Conservation (phyloP, 1,140 invertebrate genomes). For the Brachionus angularis region DNA sequence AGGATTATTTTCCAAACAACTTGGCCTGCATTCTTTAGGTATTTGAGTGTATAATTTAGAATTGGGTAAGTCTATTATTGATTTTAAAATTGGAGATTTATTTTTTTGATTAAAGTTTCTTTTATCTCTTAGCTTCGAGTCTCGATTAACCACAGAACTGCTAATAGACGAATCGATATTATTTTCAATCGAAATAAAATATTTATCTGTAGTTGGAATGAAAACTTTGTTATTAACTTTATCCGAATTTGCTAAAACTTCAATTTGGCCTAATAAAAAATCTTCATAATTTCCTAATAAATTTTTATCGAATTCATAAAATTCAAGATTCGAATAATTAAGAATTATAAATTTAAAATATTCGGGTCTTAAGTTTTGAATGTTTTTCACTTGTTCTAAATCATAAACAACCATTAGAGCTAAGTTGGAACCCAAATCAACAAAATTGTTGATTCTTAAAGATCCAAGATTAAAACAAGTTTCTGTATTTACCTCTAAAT, state of each 20-base stretch:
- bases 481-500: neutral
- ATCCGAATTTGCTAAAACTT: too few species aligned
- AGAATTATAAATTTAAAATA: constrained; percentile 1
- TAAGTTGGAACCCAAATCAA: neutral
- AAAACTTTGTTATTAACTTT: too few species aligned
- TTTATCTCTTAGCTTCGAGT: neutral
- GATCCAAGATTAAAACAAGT: neutral
- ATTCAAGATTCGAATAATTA: neutral
- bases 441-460: constrained; percentile 15
- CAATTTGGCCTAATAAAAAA: neutral
- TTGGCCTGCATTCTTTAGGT: neutral
- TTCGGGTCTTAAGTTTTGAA: neutral
- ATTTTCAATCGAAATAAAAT: neutral
- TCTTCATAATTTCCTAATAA: neutral
- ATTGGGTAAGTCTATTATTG: constrained; percentile 7
- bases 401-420: neutral
- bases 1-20: neutral
- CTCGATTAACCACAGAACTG: neutral
- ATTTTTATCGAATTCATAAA: neutral
- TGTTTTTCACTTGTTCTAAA: neutral
- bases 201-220: too few species aligned
- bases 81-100: constrained; percentile 8
- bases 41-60: neutral
- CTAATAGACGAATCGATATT: neutral
- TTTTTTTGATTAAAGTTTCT: neutral